phyloP scores from a whole-genome alignment of 2,113 vertebrate genomes.

The Plecotus auritus region DNA sequence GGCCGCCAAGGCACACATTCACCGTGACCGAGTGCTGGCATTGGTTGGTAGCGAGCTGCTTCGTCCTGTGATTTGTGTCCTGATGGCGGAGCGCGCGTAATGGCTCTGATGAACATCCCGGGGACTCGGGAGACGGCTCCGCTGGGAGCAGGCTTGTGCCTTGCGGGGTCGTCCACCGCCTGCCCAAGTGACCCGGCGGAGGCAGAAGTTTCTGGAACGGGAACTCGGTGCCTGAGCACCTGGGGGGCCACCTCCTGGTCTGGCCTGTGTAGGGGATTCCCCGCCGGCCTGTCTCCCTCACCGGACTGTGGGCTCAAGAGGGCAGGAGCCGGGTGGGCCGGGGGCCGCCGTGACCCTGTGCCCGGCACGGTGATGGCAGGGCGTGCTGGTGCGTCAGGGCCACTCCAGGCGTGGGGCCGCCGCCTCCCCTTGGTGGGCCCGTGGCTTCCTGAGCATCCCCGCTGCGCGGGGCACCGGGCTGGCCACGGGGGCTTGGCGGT shows the following conservation, averaged over 20 bases:
- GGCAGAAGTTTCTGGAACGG: neutral
- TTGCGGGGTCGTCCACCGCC: neutral
- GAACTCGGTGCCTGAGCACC: neutral
- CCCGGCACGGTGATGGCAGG: neutral
- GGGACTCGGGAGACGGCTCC: neutral
- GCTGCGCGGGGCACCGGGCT: neutral
- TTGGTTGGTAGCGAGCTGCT: neutral
- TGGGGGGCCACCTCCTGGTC: neutral
- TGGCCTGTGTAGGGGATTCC: neutral
- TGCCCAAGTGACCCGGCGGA: neutral
- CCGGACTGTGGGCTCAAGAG: fast-evolving
- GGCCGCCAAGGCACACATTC: fast-evolving
- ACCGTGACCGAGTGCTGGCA: fast-evolving
- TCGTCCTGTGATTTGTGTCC: neutral
- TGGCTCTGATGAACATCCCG: neutral
- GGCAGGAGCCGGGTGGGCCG: neutral
- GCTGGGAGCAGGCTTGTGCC: neutral
- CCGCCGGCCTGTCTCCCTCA: fast-evolving
- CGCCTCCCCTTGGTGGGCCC: neutral
- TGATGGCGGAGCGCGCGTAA: neutral
- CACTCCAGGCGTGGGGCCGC: neutral
- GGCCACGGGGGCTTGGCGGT: fast-evolving
- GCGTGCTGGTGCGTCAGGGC: neutral
- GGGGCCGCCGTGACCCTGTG: fast-evolving
- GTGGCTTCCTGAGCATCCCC: neutral